Percentiles rank a stretch among this genome's conserved stretches.
Conservation (phyloP, 2,113 vertebrate species). For the Thamnaconus septentrionalis region DNA sequence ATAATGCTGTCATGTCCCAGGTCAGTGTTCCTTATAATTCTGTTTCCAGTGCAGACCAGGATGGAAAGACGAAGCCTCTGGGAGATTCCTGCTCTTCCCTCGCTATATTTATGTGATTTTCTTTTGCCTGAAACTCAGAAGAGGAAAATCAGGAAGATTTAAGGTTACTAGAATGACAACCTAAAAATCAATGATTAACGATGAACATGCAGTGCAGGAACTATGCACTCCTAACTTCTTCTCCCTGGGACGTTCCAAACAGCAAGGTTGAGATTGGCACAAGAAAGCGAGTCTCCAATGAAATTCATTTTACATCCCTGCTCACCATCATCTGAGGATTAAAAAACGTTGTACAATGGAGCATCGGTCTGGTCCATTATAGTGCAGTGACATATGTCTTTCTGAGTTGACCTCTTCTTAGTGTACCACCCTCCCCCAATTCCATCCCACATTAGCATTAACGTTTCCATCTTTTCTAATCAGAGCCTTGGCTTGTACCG, state of each 20-base stretch:
- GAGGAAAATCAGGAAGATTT: too few species aligned
- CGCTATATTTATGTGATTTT: too few species aligned
- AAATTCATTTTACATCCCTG: conserved; percentile 7
- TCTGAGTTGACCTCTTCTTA: conserved; percentile 2
- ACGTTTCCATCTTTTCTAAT: conserved; percentile 50
- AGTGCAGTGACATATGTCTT: not conserved
- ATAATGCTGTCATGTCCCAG: too few species aligned
- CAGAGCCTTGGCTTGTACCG: conserved; percentile 41
- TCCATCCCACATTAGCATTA: not conserved
- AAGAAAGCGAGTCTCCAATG: conserved; percentile 1
- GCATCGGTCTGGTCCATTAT: conserved; percentile 6
- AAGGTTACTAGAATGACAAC: too few species aligned
- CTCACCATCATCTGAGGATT: conserved; percentile 3
- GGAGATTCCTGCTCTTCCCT: too few species aligned
- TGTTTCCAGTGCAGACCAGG: too few species aligned
- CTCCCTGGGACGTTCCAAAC: conserved; percentile 18
- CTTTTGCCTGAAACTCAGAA: too few species aligned
- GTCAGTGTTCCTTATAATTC: too few species aligned
- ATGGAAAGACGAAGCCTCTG: too few species aligned
- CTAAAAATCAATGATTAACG: too few species aligned
- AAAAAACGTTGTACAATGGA: conserved; percentile 14
- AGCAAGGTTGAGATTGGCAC: not conserved
- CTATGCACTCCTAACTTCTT: not conserved
- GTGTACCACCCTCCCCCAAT: not conserved
- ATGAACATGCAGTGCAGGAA: too few species aligned